Evolutionary conservation across 1,140 invertebrate species (phyloP), one percentile per base, ranked within the genome.

Genomic region (Dolichoris vasculosae): DNA sequence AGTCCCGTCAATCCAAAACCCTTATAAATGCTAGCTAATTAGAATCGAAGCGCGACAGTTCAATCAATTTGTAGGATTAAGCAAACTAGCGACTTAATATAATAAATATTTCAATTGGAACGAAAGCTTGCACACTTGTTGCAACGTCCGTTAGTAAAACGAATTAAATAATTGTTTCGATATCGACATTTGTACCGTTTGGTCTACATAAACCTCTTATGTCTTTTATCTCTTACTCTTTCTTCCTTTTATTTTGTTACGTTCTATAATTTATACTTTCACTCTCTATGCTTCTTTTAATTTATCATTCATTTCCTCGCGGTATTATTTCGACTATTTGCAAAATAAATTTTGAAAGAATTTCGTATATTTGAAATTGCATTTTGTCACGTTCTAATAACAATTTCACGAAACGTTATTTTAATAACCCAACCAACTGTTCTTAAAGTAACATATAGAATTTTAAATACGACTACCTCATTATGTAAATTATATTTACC

Each of bases 91-190:
- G 8, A 55, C 48, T 67, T 73, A 82, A 82, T 75, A 59, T 73
- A 73, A 82, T 3, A 38, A 73, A 82, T 71, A 82, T 73, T 82
- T 82, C 46, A 26, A 64, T 79, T 11, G 51, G 11, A 30, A 82
- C n/a, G 67, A 51, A 55, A 40, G 80, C 59, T 82, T n/a, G 43
- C 17, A 40, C 48, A 73, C 48, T 73, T 73, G 38, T 55, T 32
- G 30, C 59, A 81, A 69, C 17, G 38, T 67, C n/a, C 30, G 64
- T 35, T 35, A 71, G 64, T 82, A 67, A 71, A 82, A 73, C 46
- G 67, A 73, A 75, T 75, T 32, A 75, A 82, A 82, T 69, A 71
- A 73, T 82, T 75, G 17, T 82, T 82, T 73, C 81, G 43, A 73
- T 46, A 82, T 64, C 43, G 46, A 48, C 46, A n/a, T 82, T 81